Base-by-base conservation (phyloP, 2,888 invertebrate species). In the Synanthedon vespiformis region DNA sequence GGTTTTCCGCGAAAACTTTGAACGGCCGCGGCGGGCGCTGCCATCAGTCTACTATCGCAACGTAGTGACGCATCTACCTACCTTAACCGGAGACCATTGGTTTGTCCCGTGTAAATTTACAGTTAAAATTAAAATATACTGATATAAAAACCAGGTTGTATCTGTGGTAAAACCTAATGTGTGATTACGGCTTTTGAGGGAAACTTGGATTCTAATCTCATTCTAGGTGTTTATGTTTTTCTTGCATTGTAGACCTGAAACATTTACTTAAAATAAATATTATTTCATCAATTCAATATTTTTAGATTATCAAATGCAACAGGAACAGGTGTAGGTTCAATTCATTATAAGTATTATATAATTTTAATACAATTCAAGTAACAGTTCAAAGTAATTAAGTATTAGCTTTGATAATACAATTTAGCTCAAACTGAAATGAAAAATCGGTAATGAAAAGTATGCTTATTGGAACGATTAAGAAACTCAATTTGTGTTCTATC, bases 1-100 rank as follows among this genome's bases (percentile, higher is more conserved):
- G 74, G 80, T 84, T 86, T 86, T 86, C 83, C 81, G 81, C 79
- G 85, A 86, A 86, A 81, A 76, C 77, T 80, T 78, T 77, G 72
- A 73, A 73, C 68, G 70, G 71, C 71, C 72, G 75, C 69, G 70
- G 69, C 68, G 70, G 71, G 65, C 72, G 68, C 64, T 61, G 51
- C 22, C 13, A 64, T 64, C 61, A 65, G 68, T 72, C 70, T 70
- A 69, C 67, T 76, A 72, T 72, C 70, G 73, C 74, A 74, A 73
- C 68, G 61, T 51, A 52, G 67, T 80, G 83, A 84, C 85, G 84
- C 80, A 80, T 72, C 74, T 62, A 66, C 8, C 48, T 12, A 67
- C 72, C 69, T 68, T 62, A n/a, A n/a, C n/a, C n/a, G n/a, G 63
- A 61, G 70, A 70, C 77, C 72, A 74, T 76, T 77, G 78, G 76